These are phyloP conservation scores for Ptilonorhynchus violaceus DNA, from an alignment of 2,113 vertebrate species.

Conservation along the genomic window DNA sequence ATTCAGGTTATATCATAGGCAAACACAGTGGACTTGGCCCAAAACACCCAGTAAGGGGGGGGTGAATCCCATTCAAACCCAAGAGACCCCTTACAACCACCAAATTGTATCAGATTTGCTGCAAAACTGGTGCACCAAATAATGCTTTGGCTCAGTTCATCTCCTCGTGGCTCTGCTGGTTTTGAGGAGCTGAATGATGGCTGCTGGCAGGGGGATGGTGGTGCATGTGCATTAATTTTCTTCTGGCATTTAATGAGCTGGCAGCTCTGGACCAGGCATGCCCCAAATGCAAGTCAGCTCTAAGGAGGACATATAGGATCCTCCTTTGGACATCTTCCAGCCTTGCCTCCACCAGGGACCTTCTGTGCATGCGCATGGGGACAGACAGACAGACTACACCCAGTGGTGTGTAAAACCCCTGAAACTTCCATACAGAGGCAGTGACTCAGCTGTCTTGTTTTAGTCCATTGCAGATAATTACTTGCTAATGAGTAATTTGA, in stretches of 20 bases:
- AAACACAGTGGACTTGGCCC: background rate
- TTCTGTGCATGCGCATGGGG: rapidly evolving
- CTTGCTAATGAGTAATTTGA: background rate
- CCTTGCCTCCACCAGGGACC: rapidly evolving
- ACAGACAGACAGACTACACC: background rate
- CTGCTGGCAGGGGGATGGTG: too few species aligned
- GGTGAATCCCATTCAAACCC: background rate
- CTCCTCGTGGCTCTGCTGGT: background rate
- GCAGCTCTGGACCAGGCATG: background rate
- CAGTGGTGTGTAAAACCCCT: background rate
- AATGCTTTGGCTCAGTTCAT: background rate
- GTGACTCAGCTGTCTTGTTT: background rate
- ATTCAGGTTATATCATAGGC: background rate
- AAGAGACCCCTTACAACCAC: background rate
- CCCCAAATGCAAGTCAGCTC: background rate
- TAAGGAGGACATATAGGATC: background rate
- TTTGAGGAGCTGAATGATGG: background rate
- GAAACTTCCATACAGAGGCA: background rate
- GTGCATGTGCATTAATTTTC: background rate
- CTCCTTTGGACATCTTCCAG: background rate
- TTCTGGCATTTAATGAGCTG: background rate
- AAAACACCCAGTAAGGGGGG: background rate
- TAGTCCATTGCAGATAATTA: background rate
- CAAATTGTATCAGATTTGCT: background rate
- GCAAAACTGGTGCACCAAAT: background rate